phyloP scores from a whole-genome alignment of 2,888 invertebrate species.

The Erebia ligea region DNA sequence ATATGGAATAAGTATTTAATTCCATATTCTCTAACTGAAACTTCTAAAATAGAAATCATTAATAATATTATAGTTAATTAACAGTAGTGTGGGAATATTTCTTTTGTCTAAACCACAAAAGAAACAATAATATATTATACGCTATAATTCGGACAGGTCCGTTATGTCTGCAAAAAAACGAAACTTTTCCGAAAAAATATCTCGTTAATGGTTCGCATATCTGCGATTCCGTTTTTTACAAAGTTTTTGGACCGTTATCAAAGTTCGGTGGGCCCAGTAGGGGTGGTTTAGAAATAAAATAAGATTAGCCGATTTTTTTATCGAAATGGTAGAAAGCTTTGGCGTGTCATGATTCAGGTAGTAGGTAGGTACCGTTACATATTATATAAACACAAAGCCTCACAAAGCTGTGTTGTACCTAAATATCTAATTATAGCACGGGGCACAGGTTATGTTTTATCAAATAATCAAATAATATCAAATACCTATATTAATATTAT shows the following conservation, averaged over 20 bases:
- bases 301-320: constrained; percentile 34
- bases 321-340: constrained; percentile 24
- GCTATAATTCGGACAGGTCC: constrained; percentile 75
- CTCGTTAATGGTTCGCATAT: constrained; percentile 75
- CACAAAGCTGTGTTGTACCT: no score
- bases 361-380: constrained; percentile 12
- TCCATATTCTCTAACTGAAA: neutral
- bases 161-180: constrained; percentile 67
- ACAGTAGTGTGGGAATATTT: constrained; percentile 69
- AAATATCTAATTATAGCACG: no score
- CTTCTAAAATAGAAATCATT: constrained; percentile 5
- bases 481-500: no score
- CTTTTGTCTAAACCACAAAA: constrained; percentile 55
- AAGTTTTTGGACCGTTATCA: constrained; percentile 62
- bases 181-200: constrained; percentile 48
- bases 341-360: constrained; percentile 33
- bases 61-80: constrained; percentile 32
- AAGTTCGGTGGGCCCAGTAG: constrained; percentile 73
- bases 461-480: no score
- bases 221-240: constrained; percentile 69
- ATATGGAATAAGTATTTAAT: no score
- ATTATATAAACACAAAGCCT: no score
- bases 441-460: no score
- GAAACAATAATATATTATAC: constrained; percentile 78
- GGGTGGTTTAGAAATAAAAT: constrained; percentile 49